Percentiles rank a stretch among this genome's conserved stretches.
Conservation (phyloP, 30 jellyfish, hydroid and myxozoan genomes). For the Chironex yamaguchii region DNA sequence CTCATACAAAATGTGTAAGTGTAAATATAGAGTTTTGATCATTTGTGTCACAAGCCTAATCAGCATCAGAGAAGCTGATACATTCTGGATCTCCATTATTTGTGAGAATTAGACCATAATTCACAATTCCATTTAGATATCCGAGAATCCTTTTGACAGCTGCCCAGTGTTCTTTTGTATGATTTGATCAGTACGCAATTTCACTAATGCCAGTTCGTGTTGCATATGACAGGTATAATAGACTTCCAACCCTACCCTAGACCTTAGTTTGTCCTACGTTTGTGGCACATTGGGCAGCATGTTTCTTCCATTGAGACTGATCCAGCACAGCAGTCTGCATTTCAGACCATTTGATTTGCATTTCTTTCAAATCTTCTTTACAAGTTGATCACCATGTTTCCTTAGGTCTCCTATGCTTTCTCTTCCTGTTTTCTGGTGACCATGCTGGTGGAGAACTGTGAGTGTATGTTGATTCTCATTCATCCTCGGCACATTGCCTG, state of each 20-base stretch:
- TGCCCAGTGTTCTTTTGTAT: constrained; percentile 61
- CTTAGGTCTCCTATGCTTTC: too few relatives aligned
- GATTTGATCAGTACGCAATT: constrained; percentile 25
- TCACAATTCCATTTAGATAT: constrained; percentile 52
- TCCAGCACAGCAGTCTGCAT: too few relatives aligned
- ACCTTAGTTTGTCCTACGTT: too few relatives aligned
- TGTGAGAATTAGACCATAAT: constrained; percentile 10
- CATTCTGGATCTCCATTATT: neutral
- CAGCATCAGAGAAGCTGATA: constrained; percentile 55
- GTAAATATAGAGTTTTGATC: neutral
- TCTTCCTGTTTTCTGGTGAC: too few relatives aligned
- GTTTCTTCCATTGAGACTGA: too few relatives aligned
- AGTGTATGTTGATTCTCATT: too few relatives aligned
- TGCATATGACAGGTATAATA: constrained; percentile 30
- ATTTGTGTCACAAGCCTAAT: constrained; percentile 71
- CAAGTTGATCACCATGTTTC: too few relatives aligned
- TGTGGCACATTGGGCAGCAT: too few relatives aligned
- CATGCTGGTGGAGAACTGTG: too few relatives aligned
- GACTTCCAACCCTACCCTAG: constrained; percentile 60
- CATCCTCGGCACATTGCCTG: too few relatives aligned
- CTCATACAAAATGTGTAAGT: neutral
- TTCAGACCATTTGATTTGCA: too few relatives aligned
- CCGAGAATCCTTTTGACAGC: constrained; percentile 74
- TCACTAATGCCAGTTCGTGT: constrained; percentile 59
- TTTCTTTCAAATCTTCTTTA: too few relatives aligned